These are phyloP conservation scores for Centroberyx gerrardi DNA, from an alignment of 2,797 vertebrate species.

Conservation along the genomic window DNA sequence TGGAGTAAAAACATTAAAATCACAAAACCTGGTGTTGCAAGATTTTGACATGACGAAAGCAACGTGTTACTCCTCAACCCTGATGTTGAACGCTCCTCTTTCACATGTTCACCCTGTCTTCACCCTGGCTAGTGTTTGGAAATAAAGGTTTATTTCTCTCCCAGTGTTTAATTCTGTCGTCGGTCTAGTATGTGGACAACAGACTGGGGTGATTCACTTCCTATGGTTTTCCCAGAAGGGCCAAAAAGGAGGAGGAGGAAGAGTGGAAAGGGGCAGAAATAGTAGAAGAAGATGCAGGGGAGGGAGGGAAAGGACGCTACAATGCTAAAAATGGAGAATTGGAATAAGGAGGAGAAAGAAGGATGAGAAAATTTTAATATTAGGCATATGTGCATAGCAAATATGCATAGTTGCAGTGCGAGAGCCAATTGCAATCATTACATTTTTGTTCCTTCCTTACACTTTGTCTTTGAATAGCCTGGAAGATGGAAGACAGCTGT, in stretches of 20 bases:
- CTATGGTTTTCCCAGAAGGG: constrained; percentile 23
- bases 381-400: too few species aligned
- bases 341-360: background rate
- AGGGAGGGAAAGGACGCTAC: background rate
- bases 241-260: constrained; percentile 14
- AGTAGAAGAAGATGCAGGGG: background rate
- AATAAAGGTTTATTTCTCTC: constrained; percentile 33
- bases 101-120: constrained; percentile 16
- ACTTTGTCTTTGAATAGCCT: too few species aligned
- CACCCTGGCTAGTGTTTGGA: background rate
- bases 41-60: background rate
- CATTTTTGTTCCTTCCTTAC: too few species aligned
- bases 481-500: too few species aligned
- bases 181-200: constrained; percentile 5
- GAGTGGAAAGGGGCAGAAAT: background rate
- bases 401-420: too few species aligned
- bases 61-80: constrained; percentile 2
- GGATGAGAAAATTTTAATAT: too few species aligned
- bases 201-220: constrained; percentile 30
- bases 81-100: background rate
- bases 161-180: background rate
- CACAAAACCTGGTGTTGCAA: background rate
- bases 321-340: background rate
- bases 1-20: background rate
- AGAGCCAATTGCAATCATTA: too few species aligned